Base-by-base conservation (phyloP, 2,888 invertebrate species). In the Mechanitis mazaeus region DNA sequence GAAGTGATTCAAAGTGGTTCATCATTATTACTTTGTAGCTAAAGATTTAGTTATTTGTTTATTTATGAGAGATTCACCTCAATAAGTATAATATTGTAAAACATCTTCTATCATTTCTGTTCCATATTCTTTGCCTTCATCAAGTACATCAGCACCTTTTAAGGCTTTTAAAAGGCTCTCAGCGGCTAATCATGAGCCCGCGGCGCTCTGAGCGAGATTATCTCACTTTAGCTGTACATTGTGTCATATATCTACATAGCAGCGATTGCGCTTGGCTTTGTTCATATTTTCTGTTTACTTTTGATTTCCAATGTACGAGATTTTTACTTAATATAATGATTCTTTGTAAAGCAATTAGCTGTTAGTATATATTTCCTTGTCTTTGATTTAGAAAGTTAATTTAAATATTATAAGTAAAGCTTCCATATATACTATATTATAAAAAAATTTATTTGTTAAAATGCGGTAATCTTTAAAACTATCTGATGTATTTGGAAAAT, bases 81-180 rank as follows among this genome's bases (percentile, higher is more conserved):
- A 11, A 31, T 50, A 50, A 31, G 50, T 31, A 50, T 50, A 50
- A 50, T 2, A 31, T 50, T 1, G 20, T 20, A 11, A 7, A 50
- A 7, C 3, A 31, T 31, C 11, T 42, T n/a, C 9, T 0, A 50
- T 28, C 58, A 60, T 61, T 54, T 57, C 61, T 61, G 42, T 38
- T 31, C 20, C n/a, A 35, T 65, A 64, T 2, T 67, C 67, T 68
- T 38, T 69, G 69, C 31, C 42, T 59, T 65, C 64, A 65, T 65
- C 61, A 69, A 71, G 69, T 68, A 68, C 68, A 69, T 61, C 65
- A 68, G 69, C 70, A 73, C 74, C 75, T 75, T 73, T 73, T 72
- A 81, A 83, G 77, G 81, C 80, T 82, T 83, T 81, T 80, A 81
- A 79, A 84, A 80, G 75, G 77, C 82, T 82, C 77, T 77, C 77